A percentile compares a stretch with the other conserved stretches of the same genome.
Conservation (phyloP, 2,888 invertebrate genomes). For the Teleiodes luculella region DNA sequence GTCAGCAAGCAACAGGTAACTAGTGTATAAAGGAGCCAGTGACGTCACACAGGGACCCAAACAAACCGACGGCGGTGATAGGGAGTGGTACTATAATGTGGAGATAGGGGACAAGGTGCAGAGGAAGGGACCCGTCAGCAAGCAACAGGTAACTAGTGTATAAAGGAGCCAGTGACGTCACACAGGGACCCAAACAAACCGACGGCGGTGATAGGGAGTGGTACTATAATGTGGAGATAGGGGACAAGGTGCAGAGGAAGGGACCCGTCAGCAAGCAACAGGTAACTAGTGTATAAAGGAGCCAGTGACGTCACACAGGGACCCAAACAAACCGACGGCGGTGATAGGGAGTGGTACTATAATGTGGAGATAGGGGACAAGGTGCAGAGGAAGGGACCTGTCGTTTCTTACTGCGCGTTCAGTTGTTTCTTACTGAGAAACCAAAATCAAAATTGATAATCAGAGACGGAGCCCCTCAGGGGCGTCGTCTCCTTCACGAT, state of each 20-base stretch:
- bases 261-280: slow-evolving; percentile 94
- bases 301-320: slow-evolving; percentile 97
- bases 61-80: slow-evolving; percentile 85
- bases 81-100: slow-evolving; percentile 97
- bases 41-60: slow-evolving; percentile 96
- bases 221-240: slow-evolving; percentile 91
- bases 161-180: slow-evolving; percentile 97
- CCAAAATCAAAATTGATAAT: no score
- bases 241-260: slow-evolving; percentile 84
- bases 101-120: slow-evolving; percentile 82
- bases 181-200: slow-evolving; percentile 90
- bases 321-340: slow-evolving; percentile 84
- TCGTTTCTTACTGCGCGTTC: no score
- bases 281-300: no score
- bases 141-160: slow-evolving; percentile 83
- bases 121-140: slow-evolving; percentile 92
- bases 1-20: slow-evolving; percentile 87
- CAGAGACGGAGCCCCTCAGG: no score
- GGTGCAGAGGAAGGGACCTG: slow-evolving; percentile 89
- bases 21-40: no score
- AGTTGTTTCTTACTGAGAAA: no score
- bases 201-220: slow-evolving; percentile 93
- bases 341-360: slow-evolving; percentile 98
- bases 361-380: slow-evolving; percentile 84
- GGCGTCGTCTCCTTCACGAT: no score